Conservation (phyloP, 2,113 vertebrate genomes). For the Oriolus oriolus region DNA sequence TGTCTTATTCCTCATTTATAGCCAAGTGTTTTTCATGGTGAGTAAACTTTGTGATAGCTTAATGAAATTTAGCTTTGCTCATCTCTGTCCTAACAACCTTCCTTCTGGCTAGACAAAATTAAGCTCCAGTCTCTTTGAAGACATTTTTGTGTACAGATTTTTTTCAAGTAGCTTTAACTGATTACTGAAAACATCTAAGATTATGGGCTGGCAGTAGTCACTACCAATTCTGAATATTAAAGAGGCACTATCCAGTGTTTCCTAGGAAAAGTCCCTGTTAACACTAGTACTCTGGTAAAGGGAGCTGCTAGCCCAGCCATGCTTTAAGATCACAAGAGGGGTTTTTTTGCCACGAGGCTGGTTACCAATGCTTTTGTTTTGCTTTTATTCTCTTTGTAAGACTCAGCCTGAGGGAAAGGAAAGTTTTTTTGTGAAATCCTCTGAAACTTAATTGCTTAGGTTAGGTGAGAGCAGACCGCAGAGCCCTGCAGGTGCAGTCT, state of each 20-base stretch:
- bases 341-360: not conserved
- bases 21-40: conserved; percentile 13
- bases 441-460: not conserved
- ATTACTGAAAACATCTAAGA: conserved; percentile 31
- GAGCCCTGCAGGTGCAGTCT: not conserved
- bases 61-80: conserved; percentile 44
- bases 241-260: not conserved
- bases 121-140: conserved; percentile 37
- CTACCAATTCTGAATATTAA: not conserved
- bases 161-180: conserved; percentile 24
- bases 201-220: not conserved
- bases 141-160: conserved; percentile 12
- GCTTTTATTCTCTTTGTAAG: not conserved
- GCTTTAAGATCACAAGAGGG: not conserved
- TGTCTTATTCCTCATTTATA: conserved; percentile 11
- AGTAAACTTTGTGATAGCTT: conserved; percentile 46
- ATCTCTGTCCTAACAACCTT: conserved; percentile 44
- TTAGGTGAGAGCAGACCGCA: not conserved
- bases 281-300: not conserved
- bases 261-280: not conserved
- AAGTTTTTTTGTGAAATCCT: not conserved
- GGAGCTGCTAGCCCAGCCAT: not conserved
- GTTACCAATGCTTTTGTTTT: not conserved
- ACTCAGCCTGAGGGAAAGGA: not conserved
- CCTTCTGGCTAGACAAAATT: conserved; percentile 44